phyloP scores from a whole-genome alignment of 35 echinoderm and acorn worm species.

The Stichopus chloronotus region DNA sequence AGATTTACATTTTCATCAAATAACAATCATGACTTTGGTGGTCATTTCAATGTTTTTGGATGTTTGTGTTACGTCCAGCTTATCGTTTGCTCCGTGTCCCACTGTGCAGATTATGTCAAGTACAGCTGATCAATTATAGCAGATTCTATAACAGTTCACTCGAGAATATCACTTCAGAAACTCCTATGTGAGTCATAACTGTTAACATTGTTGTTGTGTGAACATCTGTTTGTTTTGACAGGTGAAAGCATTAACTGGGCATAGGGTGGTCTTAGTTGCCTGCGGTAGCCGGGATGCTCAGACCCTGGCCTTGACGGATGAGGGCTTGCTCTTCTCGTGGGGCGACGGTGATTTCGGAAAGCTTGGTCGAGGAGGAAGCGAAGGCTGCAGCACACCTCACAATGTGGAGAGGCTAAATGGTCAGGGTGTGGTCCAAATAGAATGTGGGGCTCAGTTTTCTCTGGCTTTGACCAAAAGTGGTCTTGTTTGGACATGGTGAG shows the following conservation, averaged over 20 bases:
- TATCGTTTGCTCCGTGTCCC: too few species aligned
- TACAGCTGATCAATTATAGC: too few species aligned
- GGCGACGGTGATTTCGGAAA: slow-evolving; percentile 98
- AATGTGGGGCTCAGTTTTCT: slow-evolving; percentile 96
- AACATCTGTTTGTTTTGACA: not conserved
- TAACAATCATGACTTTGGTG: too few species aligned
- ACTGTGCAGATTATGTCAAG: too few species aligned
- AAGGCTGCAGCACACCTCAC: slow-evolving; percentile 88
- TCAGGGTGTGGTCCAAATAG: slow-evolving; percentile 94
- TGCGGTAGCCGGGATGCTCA: slow-evolving; percentile 97
- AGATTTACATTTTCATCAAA: too few species aligned
- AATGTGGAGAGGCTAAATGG: slow-evolving; percentile 93
- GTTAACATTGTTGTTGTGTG: too few species aligned
- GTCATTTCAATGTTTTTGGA: too few species aligned
- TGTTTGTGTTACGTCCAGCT: too few species aligned
- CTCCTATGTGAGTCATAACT: too few species aligned
- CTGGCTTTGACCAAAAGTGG: slow-evolving; percentile 88
- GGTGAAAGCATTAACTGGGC: slow-evolving; percentile 85
- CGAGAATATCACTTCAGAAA: too few species aligned
- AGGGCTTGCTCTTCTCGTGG: slow-evolving; percentile 96
- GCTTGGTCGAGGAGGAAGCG: slow-evolving; percentile 91
- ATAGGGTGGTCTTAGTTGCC: slow-evolving; percentile 78
- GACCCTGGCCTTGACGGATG: slow-evolving; percentile 88
- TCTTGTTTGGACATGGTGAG: slow-evolving; percentile 95
- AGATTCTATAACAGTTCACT: too few species aligned